These are phyloP conservation scores for Pampusana beccarii DNA, from an alignment of 2,113 vertebrate genomes.

Conservation along the genomic window DNA sequence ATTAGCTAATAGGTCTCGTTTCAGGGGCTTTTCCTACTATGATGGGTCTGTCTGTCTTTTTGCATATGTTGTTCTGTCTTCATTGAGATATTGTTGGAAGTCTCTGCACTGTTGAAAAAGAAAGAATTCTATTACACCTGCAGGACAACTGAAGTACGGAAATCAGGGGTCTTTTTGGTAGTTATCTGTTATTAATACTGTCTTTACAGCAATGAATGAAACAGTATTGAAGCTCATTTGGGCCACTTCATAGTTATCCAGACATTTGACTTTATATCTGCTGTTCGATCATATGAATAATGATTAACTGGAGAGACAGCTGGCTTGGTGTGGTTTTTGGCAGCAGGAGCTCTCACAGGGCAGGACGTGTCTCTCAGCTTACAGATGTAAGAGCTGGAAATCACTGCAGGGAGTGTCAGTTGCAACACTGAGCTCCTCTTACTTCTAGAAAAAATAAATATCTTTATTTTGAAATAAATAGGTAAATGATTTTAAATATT, in stretches of 20 bases:
- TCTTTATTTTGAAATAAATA: neutral
- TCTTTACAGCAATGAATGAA: conserved; percentile 75
- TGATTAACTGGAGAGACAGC: conserved; percentile 70
- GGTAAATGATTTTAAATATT: conserved; percentile 25
- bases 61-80: neutral
- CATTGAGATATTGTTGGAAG: neutral
- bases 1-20: neutral
- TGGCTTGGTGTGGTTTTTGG: conserved; percentile 23
- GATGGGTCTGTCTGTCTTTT: neutral
- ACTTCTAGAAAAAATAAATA: conserved; percentile 68
- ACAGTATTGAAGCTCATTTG: conserved; percentile 68
- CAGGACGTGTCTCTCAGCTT: conserved; percentile 77
- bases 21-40: neutral
- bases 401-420: conserved; percentile 81
- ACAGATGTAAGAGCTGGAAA: conserved; percentile 68
- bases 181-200: conserved; percentile 73
- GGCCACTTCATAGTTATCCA: conserved; percentile 68
- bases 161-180: conserved; percentile 64
- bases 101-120: neutral
- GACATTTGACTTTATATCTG: conserved; percentile 18
- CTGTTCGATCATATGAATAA: conserved; percentile 60
- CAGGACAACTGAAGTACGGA: conserved; percentile 1
- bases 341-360: conserved; percentile 67
- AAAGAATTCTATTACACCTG: neutral
- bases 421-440: conserved; percentile 82